Base-by-base conservation (phyloP, 2,113 vertebrate species). In the Myotis lucifugus region DNA sequence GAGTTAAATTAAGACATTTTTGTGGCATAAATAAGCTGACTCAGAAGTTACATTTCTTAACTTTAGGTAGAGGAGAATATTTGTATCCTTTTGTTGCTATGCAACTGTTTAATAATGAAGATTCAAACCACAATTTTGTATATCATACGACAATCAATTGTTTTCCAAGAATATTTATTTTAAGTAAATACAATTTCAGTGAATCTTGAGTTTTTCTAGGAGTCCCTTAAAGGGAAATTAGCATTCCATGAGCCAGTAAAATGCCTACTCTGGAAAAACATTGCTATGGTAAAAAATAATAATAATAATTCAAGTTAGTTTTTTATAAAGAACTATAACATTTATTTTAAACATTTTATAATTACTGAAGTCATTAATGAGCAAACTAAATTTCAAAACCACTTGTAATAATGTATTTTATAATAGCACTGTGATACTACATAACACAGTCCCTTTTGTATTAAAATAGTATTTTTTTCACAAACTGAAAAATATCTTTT, bases 21-120 rank as follows among this genome's bases (percentile, higher is more conserved):
- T 97, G 95, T 88, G 88, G 93, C 84, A 52, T 93, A 85, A 95
- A 95, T 96, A 96, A 72, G 19, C 96, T 94, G 93, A 97, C 77
- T 97, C 97, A 72, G 85, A 97, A 94, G n/a, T 79, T 88, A 92
- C 96, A 27, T 97, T 98, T 98, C 95, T 88, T 66, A 86, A 97
- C 95, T 85, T 97, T 97, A 98, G 97, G 97, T 98, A 95, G 97
- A 98, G 96, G 97, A 97, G 97, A 97, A 98, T 98, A 97, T 98
- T 97, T 98, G 12, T 98, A 97, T 98, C 98, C 98, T 98, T 98
- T 99, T 98, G 99, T 99, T 99, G 98, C 99, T 99, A 98, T 99
- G 99, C 99, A 99, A 99, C 98, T 98, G 96, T 98, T 98, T 97
- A 98, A 97, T 96, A 96, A 97, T 98, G 98, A 98, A 96, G 54